These are phyloP conservation scores for Dendroctonus ponderosae DNA, from an alignment of 1,140 invertebrate genomes.

Conservation along the genomic window DNA sequence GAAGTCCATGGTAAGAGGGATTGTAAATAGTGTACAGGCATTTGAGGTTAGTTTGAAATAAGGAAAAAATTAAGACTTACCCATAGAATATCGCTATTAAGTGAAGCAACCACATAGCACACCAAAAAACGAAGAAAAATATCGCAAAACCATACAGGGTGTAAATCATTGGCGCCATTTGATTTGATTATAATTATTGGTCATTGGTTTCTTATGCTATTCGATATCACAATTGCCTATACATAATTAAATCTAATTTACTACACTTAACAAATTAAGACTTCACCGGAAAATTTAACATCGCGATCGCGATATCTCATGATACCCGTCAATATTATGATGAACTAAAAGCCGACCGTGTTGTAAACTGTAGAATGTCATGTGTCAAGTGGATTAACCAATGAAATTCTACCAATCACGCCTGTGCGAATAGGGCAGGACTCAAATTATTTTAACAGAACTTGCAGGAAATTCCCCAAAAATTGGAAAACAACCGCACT, in stretches of 20 bases:
- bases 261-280: background rate
- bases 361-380: no score
- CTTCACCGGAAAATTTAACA: background rate
- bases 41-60: slow-evolving; percentile 17
- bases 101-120: slow-evolving; percentile 66
- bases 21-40: slow-evolving; percentile 5
- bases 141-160: slow-evolving; percentile 63
- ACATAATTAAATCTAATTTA: slow-evolving; percentile 5
- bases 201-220: slow-evolving; percentile 35
- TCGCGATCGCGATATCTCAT: background rate
- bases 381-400: no score
- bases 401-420: no score
- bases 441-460: no score
- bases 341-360: no score
- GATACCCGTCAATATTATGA: no score
- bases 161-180: slow-evolving; percentile 51
- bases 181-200: slow-evolving; percentile 40
- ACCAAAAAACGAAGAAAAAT: slow-evolving; percentile 71
- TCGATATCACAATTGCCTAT: slow-evolving; percentile 28
- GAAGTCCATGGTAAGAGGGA: background rate
- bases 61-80: slow-evolving; percentile 44
- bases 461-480: no score
- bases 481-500: no score
- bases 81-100: slow-evolving; percentile 63
- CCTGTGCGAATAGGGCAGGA: no score